Percentiles rank a stretch among this genome's conserved stretches.
Evolutionary conservation across 1,140 invertebrate species (phyloP).

Genomic region (Danaus plexippus): DNA sequence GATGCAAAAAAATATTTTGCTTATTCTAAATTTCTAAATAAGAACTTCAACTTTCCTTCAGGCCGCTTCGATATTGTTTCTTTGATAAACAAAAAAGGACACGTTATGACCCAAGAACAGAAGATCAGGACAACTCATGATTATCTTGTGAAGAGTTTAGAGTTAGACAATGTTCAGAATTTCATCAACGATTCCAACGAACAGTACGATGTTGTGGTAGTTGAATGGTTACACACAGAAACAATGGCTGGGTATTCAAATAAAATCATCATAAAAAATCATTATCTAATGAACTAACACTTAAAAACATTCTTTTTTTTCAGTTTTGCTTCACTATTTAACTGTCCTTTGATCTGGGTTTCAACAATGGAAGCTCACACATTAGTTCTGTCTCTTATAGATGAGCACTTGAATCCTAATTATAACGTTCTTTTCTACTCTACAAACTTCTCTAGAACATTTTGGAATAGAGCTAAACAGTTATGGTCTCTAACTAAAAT

Average conservation of each 20-base stretch:
- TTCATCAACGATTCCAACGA: slow-evolving; percentile 32
- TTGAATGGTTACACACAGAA: slow-evolving; percentile 39
- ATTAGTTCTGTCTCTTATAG: slow-evolving; percentile 32
- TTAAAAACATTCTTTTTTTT: slow-evolving; percentile 8
- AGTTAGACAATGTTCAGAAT: slow-evolving; percentile 22
- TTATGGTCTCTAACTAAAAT: slow-evolving; percentile 17
- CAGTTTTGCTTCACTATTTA: slow-evolving; percentile 36
- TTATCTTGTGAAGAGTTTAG: slow-evolving; percentile 18
- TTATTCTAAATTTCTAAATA: too few relatives aligned
- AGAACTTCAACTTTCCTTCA: slow-evolving; percentile 4
- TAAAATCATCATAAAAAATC: slow-evolving; percentile 10
- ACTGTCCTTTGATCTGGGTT: slow-evolving; percentile 46
- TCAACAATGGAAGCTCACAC: slow-evolving; percentile 38
- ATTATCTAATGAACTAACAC: not conserved
- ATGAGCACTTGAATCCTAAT: slow-evolving; percentile 36
- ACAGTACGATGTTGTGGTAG: slow-evolving; percentile 35
- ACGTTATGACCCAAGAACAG: slow-evolving; percentile 16
- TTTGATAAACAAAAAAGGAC: slow-evolving; percentile 22
- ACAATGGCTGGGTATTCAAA: slow-evolving; percentile 28
- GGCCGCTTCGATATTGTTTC: slow-evolving; percentile 20
- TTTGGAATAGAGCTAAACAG: slow-evolving; percentile 27
- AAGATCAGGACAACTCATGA: slow-evolving; percentile 8
- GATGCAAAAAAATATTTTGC: too few relatives aligned
- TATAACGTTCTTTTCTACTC: slow-evolving; percentile 22
- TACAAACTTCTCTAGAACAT: slow-evolving; percentile 21